Evolutionary conservation across 2,113 vertebrate species (phyloP).

Genomic region (Noctilio leporinus): DNA sequence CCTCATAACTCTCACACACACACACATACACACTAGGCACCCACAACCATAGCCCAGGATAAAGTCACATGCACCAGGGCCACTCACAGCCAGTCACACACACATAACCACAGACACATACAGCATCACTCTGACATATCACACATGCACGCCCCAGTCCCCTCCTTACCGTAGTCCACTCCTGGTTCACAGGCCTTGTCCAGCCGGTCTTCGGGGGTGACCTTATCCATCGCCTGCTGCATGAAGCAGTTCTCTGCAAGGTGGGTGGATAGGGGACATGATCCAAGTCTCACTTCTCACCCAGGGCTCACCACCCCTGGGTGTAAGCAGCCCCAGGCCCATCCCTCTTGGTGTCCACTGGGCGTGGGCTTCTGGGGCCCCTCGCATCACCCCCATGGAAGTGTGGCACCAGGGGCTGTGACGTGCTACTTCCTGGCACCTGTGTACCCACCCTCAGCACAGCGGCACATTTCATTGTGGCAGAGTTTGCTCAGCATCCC

Average conservation of each 20-base stretch:
- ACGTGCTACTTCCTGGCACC: rapidly evolving
- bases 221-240: background rate
- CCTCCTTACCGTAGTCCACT: slow-evolving; percentile 73
- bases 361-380: background rate
- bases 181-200: slow-evolving; percentile 76
- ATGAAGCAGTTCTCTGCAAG: slow-evolving; percentile 85
- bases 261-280: rapidly evolving
- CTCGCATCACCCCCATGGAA: too few species aligned
- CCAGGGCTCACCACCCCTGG: background rate
- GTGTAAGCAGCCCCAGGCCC: too few species aligned
- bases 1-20: background rate
- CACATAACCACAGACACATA: too few species aligned
- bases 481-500: too few species aligned
- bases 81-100: background rate
- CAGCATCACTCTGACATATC: background rate
- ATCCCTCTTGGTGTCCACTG: too few species aligned
- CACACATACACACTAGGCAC: background rate
- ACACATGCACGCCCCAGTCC: rapidly evolving
- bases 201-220: slow-evolving; percentile 32
- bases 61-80: background rate
- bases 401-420: background rate
- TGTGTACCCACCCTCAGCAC: slow-evolving; percentile 73
- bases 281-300: background rate
- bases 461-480: slow-evolving; percentile 70
- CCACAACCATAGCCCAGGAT: background rate